Evolutionary conservation across 2,113 vertebrate species (phyloP), one percentile per base, ranked within the genome.

Genomic region (Cavia aperea): DNA sequence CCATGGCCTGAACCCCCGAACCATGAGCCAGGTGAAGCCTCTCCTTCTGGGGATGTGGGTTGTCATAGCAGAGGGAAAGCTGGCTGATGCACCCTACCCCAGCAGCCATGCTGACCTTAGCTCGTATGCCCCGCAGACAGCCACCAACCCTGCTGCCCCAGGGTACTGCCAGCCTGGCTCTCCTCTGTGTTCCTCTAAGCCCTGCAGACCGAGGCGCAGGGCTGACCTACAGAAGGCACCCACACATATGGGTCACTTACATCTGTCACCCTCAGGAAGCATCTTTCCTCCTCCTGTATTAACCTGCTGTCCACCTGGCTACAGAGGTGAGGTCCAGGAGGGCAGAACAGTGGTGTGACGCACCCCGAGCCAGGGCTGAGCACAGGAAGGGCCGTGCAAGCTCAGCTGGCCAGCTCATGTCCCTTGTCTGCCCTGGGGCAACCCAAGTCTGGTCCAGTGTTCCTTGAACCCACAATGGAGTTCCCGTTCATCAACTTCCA

Each of bases 391-490:
- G 4, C 16, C 2, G 0, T 1, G 36, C 16, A 63, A 49, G 43
- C 36, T 31, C 8, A 26, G 10, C 60, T 46, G 6, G 54, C 70
- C 1, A 1, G 23, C 39, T 46, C 23, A 6, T 3, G 21, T 43
- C n/a, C 10, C 0, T 0, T 1, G 10, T 51, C 68, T 9, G 46
- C 15, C 5, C 3, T 16, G 1, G 5, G 0, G 6, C 39, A 23
- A 62, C 1, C 5, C 5, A 0, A 3, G 77, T 39, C 79, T 36
- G 5, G 4, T 9, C 4, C 12, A 15, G 36, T 3, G 19, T 18
- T 2, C 85, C 14, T 73, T 7, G 16, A 81, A 21, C 18, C 15
- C 16, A 56, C 0, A 2, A 0, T 1, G 4, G 81, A 82, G n/a
- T 86, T 39, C 19, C 54, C 19, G 33, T 14, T 8, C 11, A 2